Base-by-base conservation (phyloP, 2,888 invertebrate genomes). In the Alviniconcha strummeri region DNA sequence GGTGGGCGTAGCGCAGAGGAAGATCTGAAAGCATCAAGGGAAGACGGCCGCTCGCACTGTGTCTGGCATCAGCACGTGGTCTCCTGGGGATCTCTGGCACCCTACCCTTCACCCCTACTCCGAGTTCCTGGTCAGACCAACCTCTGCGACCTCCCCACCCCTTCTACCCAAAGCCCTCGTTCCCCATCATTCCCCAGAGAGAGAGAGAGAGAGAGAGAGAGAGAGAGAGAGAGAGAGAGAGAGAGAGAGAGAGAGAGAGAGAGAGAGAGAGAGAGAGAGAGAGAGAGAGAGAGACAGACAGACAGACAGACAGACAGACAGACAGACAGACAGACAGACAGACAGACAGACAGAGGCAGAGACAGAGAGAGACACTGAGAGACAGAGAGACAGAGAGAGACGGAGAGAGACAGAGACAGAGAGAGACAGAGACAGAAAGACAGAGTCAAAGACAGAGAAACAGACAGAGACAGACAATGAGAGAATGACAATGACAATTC, bases 181-280 rank as follows among this genome's bases (percentile, higher is more conserved):
- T 36, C 3, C 3, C 36, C 36, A 36, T 36, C 3, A 0, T 36
- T 3, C 36, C 36, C 36, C 36, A 4, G 64, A 15, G 13, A 17
- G 64, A 64, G 17, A 17, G 64, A 17, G 11, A 17, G 17, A 17
- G 64, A 15, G 11, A 15, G 64, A 17, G 4, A 15, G 64, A 64
- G 64, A 64, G 64, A 64, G 64, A 64, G 64, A 64, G 64, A 64
- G 64, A 64, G 64, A 64, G 64, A 64, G 64, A 64, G 64, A 17
- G 69, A 17, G 69, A 17, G 69, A 69, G 69, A 69, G 17, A 69
- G 69, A 69, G 17, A 69, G 69, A 69, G n/a, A 19, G 69, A 69
- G n/a, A 69, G 69, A 69, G n/a, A 69, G 69, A 69, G 64, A 64
- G 64, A 64, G 64, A 64, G 64, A 64, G 64, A 64, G 64, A 64